These are phyloP conservation scores for Nymphicus hollandicus DNA, from an alignment of 2,113 vertebrate species.

Conservation along the genomic window DNA sequence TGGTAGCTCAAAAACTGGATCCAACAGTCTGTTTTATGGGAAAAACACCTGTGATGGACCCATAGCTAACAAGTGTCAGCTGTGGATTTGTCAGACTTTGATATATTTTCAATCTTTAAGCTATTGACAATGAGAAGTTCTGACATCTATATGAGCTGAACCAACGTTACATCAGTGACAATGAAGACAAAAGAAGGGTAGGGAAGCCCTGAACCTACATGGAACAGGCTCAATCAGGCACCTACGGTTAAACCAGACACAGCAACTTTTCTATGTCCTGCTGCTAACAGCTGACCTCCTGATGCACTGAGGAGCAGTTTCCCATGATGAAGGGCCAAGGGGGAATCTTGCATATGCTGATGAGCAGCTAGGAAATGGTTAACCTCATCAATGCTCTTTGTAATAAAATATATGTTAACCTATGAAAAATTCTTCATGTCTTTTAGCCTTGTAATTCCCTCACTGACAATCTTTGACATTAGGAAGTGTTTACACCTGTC, in stretches of 20 bases:
- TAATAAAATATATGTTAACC: neutral
- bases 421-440: neutral
- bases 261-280: accelerated
- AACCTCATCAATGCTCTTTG: neutral
- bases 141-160: neutral
- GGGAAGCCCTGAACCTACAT: neutral
- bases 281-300: accelerated
- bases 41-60: neutral
- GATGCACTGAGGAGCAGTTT: accelerated
- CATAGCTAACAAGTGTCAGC: neutral
- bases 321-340: accelerated
- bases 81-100: accelerated
- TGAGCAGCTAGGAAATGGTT: neutral
- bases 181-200: too few species aligned
- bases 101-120: neutral
- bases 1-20: neutral
- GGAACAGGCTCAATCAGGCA: neutral
- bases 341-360: accelerated
- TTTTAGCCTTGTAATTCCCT: neutral
- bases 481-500: accelerated
- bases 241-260: neutral
- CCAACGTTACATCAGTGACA: too few species aligned
- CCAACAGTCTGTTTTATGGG: neutral
- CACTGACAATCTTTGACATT: neutral
- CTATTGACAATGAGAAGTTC: too few species aligned